These are phyloP conservation scores for Aurelia aurita complex sp. Pacific DNA, from an alignment of 30 jellyfish, hydroid and myxozoan species.

Conservation along the genomic window DNA sequence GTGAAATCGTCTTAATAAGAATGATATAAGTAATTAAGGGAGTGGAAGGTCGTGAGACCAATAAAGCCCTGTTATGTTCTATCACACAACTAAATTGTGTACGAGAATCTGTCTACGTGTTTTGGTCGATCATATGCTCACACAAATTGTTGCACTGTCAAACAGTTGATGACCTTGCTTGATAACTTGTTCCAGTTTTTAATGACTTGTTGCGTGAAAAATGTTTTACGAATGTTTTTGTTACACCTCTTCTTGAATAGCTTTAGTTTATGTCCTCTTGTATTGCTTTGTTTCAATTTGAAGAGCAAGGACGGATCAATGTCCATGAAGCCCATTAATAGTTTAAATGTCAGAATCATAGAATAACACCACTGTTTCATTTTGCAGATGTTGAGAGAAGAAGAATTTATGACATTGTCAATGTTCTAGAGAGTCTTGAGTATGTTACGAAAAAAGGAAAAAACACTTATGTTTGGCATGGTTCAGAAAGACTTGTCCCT, in stretches of 20 bases:
- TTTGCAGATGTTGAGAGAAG: slow-evolving; percentile 85
- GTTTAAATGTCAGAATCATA: too few species aligned
- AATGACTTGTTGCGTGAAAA: not conserved
- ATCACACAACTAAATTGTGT: too few species aligned
- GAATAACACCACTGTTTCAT: not conserved
- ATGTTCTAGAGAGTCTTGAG: slow-evolving; percentile 90
- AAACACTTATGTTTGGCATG: slow-evolving; percentile 87
- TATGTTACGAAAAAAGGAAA: slow-evolving; percentile 79
- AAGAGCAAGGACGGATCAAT: not conserved
- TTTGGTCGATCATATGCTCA: too few species aligned
- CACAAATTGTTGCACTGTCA: not conserved
- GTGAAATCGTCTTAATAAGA: too few species aligned
- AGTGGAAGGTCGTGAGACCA: too few species aligned
- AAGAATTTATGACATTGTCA: slow-evolving; percentile 92
- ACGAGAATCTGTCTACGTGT: too few species aligned
- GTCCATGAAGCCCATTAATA: too few species aligned
- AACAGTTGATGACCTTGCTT: not conserved
- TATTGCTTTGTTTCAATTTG: not conserved
- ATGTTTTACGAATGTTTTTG: not conserved
- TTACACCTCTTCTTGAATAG: slow-evolving; percentile 7
- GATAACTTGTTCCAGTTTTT: not conserved
- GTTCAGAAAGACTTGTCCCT: slow-evolving; percentile 57
- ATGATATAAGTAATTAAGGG: too few species aligned
- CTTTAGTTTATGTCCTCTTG: not conserved
- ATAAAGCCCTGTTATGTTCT: too few species aligned